Base-by-base conservation (phyloP, 1,140 invertebrate genomes). In the Cydia splendana region DNA sequence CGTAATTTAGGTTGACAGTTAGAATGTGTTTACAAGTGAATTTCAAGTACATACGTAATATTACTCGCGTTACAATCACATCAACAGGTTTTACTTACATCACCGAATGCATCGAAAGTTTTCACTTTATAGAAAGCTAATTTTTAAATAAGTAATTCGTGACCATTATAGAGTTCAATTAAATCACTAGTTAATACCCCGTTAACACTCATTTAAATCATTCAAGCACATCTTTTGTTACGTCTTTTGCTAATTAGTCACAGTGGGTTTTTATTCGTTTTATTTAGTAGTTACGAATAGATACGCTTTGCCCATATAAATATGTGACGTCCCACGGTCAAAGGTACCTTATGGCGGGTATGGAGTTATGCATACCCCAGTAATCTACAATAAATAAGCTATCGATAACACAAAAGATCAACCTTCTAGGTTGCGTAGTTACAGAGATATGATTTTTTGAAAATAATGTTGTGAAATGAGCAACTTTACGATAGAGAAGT, bases 51-150 rank as follows among this genome's bases (percentile, higher is more conserved):
- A 24, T 28, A 74, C 73, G 42, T 53, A 74, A 48, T 51, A 51
- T 48, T 69, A 69, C 53, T 69, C 65, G 65, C 65, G 38, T 73
- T 73, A 73, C 48, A 69, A 74, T 51, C 51, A 73, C 69, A 65
- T 12, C 24, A 53, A 73, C 51, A 57, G 67, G 48, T 73, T n/a
- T n/a, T 77, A 57, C 42, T 74, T 74, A 74, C 73, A 74, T 74
- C 76, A 77, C 28, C 65, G 4, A n/a, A 45, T 57, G 18, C 45
- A 20, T 57, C 12, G 45, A 74, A 74, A 76, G 75, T 62, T 79
- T 79, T 79, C 78, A 79, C 78, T 79, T 79, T 34, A 73, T 74
- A 79, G 75, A 76, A 79, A 76, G 78, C 77, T 65, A 75, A 74
- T 71, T 71, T 38, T 71, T 18, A 71, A 57, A 53, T 42, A 71